Conservation (phyloP, 1,140 invertebrate genomes). For the Hylaeus volcanicus region DNA sequence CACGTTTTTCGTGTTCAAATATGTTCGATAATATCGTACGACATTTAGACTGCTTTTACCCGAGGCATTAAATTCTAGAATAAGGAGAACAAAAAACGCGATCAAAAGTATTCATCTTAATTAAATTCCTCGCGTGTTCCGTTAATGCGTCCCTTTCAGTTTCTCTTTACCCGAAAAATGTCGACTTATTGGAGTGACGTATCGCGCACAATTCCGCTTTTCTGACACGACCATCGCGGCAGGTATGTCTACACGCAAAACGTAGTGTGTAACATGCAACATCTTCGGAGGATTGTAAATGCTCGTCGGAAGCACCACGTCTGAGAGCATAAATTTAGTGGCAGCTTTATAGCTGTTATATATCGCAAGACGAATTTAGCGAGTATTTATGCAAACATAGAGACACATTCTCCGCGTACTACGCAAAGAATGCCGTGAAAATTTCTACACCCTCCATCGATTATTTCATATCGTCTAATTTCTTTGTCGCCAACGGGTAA, state of each 20-base stretch:
- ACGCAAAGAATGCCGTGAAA: neutral
- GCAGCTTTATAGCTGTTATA: slow-evolving; percentile 10
- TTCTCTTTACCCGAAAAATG: neutral
- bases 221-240: neutral
- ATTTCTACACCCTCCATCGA: neutral
- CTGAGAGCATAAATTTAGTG: slow-evolving; percentile 21
- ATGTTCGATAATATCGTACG: too few species aligned
- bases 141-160: neutral
- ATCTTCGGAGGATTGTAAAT: slow-evolving; percentile 18
- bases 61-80: neutral
- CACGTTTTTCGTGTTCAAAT: too few species aligned
- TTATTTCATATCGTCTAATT: neutral
- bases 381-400: slow-evolving; percentile 17
- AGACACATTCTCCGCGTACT: neutral
- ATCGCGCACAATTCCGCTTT: neutral
- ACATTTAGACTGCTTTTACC: neutral
- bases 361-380: slow-evolving; percentile 18
- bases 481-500: too few species aligned
- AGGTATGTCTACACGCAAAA: neutral
- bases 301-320: neutral
- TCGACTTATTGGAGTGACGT: slow-evolving; percentile 15
- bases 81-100: too few species aligned
- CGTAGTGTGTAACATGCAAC: neutral
- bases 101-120: neutral
- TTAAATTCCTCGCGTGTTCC: neutral